These are phyloP conservation scores for Torymus texanus DNA, from an alignment of 2,888 invertebrate genomes.

Conservation along the genomic window DNA sequence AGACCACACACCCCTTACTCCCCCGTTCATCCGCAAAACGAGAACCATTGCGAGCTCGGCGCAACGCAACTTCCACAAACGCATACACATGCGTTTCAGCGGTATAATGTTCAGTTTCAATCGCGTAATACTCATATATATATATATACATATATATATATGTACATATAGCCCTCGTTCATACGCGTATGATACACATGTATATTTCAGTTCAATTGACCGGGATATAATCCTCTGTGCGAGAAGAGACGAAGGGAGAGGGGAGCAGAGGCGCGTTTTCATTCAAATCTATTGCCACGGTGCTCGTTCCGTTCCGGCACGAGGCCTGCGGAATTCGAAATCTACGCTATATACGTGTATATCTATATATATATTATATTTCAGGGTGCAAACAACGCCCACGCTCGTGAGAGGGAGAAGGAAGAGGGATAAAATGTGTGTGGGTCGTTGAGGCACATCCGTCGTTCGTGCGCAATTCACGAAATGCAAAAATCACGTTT, in stretches of 20 bases:
- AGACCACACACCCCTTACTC: background rate
- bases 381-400: background rate
- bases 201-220: slow-evolving; percentile 63
- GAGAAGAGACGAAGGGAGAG: background rate
- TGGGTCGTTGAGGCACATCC: background rate
- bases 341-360: background rate
- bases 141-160: no score
- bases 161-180: background rate
- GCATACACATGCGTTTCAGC: background rate
- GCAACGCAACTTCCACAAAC: background rate
- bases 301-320: background rate
- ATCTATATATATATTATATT: background rate
- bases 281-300: background rate
- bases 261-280: slow-evolving; percentile 47
- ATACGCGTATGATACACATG: slow-evolving; percentile 38
- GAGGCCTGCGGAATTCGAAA: background rate
- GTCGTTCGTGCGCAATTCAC: background rate
- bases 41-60: background rate
- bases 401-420: background rate
- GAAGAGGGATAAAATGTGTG: slow-evolving; percentile 4
- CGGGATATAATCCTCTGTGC: slow-evolving; percentile 60
- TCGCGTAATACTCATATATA: background rate
- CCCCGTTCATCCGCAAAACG: background rate
- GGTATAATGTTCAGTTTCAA: slow-evolving; percentile 7
- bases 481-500: slow-evolving; percentile 18